Percentiles rank a stretch among this genome's conserved stretches.
phyloP scores from a whole-genome alignment of 2,888 invertebrate genomes.

The Icerya purchasi region DNA sequence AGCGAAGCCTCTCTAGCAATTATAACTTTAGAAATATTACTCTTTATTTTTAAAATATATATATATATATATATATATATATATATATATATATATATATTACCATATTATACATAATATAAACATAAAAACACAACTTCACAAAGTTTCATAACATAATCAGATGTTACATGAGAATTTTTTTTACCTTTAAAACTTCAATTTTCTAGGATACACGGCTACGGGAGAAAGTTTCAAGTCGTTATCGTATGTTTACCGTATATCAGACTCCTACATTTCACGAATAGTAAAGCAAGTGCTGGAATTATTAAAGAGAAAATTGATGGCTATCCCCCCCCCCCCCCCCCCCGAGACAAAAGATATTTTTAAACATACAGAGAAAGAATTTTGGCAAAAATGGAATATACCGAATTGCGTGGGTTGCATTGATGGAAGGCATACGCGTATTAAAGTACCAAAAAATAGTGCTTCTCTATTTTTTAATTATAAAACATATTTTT shows the following conservation, averaged over 20 bases:
- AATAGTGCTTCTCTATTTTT: slow-evolving; percentile 11
- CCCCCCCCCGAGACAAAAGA: not conserved
- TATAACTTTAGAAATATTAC: not conserved
- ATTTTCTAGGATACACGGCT: not conserved
- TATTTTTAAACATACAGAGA: not conserved
- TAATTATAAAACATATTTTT: slow-evolving; percentile 11
- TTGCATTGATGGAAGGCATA: slow-evolving; percentile 11
- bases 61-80: too few relatives aligned
- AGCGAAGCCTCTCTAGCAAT: not conserved
- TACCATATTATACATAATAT: not conserved
- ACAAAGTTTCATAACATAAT: not conserved
- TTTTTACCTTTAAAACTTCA: not conserved
- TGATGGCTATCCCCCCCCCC: not conserved
- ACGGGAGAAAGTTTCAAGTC: not conserved
- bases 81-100: too few relatives aligned
- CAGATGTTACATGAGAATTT: not conserved
- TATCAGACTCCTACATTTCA: not conserved
- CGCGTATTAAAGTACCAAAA: slow-evolving; percentile 3
- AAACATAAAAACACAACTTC: not conserved
- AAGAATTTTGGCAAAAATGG: slow-evolving; percentile 6
- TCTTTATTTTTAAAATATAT: too few relatives aligned
- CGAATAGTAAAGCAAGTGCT: not conserved
- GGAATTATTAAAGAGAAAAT: not conserved
- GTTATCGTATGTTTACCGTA: not conserved
- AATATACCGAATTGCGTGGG: slow-evolving; percentile 12